Conservation (phyloP, 2,888 invertebrate genomes). For the Rhamphomyia laevipes region DNA sequence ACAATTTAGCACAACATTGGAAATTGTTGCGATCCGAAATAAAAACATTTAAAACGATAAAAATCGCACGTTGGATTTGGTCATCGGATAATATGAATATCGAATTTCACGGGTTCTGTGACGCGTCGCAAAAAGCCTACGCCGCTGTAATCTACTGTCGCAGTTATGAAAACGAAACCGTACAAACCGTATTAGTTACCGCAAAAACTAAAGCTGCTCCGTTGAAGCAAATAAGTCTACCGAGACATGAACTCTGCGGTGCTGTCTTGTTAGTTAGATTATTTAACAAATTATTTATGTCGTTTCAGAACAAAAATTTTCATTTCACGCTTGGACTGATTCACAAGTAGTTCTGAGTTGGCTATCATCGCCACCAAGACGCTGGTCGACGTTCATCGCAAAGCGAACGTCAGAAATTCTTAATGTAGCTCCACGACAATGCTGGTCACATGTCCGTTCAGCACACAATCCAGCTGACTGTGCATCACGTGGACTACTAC, state of each 20-base stretch:
- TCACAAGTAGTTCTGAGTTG: conserved; percentile 22
- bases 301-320: background rate
- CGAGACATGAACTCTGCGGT: conserved; percentile 10
- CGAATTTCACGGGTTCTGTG: conserved; percentile 3
- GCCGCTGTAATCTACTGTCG: too few relatives aligned
- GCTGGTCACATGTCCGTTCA: conserved; percentile 13
- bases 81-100: too few relatives aligned
- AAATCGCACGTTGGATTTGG: too few relatives aligned
- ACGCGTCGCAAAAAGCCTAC: conserved; percentile 10
- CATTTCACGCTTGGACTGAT: conserved; percentile 19
- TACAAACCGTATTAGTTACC: too few relatives aligned
- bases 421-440: conserved; percentile 8
- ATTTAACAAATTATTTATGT: too few relatives aligned
- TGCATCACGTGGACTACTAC: conserved; percentile 14
- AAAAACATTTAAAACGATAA: too few relatives aligned
- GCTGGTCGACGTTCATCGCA: conserved; percentile 13
- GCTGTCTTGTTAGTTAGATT: conserved; percentile 5
- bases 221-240: conserved; percentile 9
- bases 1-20: background rate
- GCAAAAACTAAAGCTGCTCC: too few relatives aligned
- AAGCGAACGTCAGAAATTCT: conserved; percentile 14
- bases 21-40: background rate
- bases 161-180: too few relatives aligned
- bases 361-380: conserved; percentile 15
- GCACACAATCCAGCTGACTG: conserved; percentile 16